A percentile compares a stretch with the other conserved stretches of the same genome.
phyloP scores from a whole-genome alignment of 1,140 invertebrate genomes.

The Helicorthomorpha holstii region DNA sequence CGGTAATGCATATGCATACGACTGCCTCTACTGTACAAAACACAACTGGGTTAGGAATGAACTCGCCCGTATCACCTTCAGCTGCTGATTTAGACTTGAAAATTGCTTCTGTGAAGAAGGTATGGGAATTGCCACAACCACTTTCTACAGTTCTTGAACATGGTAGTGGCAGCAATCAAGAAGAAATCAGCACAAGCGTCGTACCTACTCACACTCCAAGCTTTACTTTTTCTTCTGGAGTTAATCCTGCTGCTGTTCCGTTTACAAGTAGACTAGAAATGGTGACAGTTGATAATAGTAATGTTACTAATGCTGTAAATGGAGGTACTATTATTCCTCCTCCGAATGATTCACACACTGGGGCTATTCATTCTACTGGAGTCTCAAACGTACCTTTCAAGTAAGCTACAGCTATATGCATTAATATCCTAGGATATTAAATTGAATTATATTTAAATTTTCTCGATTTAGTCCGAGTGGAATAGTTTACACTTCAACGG shows the following conservation, averaged over 20 bases:
- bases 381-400: not conserved
- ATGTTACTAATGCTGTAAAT: too few species aligned
- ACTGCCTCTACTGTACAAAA: conserved; percentile 15
- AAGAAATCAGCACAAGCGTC: not conserved
- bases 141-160: conserved; percentile 50
- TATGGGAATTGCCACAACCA: conserved; percentile 52
- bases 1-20: not conserved
- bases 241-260: not conserved
- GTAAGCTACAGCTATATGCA: conserved; percentile 11
- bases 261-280: too few species aligned
- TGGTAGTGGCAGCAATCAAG: conserved; percentile 23
- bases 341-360: not conserved
- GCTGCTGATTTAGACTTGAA: conserved; percentile 81
- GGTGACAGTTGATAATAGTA: too few species aligned
- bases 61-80: conserved; percentile 46
- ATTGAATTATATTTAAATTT: too few species aligned
- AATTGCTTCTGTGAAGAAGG: conserved; percentile 84
- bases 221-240: not conserved
- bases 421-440: too few species aligned
- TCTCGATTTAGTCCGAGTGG: too few species aligned
- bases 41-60: conserved; percentile 21
- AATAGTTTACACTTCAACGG: not conserved
- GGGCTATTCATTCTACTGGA: not conserved
- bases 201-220: conserved; percentile 23
- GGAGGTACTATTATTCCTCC: not conserved